Evolutionary conservation across 2,888 invertebrate species (phyloP).

Genomic region (Clunio marinus): DNA sequence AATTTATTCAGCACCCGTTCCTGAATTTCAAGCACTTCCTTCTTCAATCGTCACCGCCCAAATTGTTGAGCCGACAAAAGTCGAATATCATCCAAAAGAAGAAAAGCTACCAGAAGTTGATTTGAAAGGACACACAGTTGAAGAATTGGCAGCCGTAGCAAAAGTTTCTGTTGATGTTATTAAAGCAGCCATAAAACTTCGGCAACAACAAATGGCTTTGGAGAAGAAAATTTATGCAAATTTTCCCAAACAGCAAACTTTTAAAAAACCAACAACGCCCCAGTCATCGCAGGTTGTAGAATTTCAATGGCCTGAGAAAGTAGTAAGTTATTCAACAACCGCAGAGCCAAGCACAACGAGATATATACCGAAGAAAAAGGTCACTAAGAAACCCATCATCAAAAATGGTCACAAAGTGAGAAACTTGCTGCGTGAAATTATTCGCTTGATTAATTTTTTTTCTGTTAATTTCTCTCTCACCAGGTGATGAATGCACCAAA

Average conservation of each 20-base stretch:
- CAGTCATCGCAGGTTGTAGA: slow-evolving; percentile 42
- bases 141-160: slow-evolving; percentile 62
- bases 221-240: slow-evolving; percentile 44
- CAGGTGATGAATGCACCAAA: slow-evolving; percentile 85
- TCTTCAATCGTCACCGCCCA: not conserved
- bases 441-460: too few species aligned
- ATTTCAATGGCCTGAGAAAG: slow-evolving; percentile 52
- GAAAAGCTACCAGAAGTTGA: slow-evolving; percentile 41
- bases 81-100: slow-evolving; percentile 4
- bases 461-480: not conserved
- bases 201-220: slow-evolving; percentile 66
- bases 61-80: slow-evolving; percentile 2
- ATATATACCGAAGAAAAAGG: slow-evolving; percentile 43
- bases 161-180: slow-evolving; percentile 75
- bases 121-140: slow-evolving; percentile 53
- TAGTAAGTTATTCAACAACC: slow-evolving; percentile 47
- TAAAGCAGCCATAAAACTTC: slow-evolving; percentile 66
- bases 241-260: not conserved
- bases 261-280: slow-evolving; percentile 46
- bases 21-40: slow-evolving; percentile 19
- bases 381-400: slow-evolving; percentile 43
- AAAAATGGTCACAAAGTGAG: slow-evolving; percentile 44
- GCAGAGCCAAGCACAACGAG: slow-evolving; percentile 49
- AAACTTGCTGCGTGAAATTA: slow-evolving; percentile 30
- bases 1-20: not conserved